Evolutionary conservation across 2,888 invertebrate genomes (phyloP).

Genomic region (Ormyrus thymus): DNA sequence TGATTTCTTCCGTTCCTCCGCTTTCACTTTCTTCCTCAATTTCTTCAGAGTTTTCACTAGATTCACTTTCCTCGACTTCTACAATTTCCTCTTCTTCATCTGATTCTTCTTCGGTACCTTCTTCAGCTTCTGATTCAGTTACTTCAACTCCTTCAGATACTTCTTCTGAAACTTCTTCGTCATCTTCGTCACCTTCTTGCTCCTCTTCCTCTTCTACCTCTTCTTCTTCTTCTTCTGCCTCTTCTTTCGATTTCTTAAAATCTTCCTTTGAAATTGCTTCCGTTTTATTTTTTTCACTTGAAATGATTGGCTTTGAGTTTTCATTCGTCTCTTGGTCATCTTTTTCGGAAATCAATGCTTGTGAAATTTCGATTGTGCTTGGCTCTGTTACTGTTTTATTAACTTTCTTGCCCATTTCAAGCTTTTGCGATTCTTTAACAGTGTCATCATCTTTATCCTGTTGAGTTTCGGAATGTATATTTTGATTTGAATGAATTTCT

Average conservation of each 20-base stretch:
- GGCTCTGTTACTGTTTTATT: too few relatives aligned
- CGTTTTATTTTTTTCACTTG: slow-evolving; percentile 56
- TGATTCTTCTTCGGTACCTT: slow-evolving; percentile 63
- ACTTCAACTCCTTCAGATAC: slow-evolving; percentile 69
- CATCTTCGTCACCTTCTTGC: slow-evolving; percentile 54
- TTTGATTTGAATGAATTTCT: slow-evolving; percentile 27
- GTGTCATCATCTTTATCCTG: neutral
- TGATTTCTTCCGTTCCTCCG: slow-evolving; percentile 38
- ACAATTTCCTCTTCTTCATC: slow-evolving; percentile 59
- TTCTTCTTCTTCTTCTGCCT: slow-evolving; percentile 52
- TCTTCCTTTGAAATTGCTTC: slow-evolving; percentile 17
- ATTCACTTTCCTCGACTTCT: slow-evolving; percentile 60
- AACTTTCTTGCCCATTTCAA: too few relatives aligned
- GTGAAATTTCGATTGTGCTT: too few relatives aligned
- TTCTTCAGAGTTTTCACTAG: slow-evolving; percentile 74
- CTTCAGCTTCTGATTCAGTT: slow-evolving; percentile 58
- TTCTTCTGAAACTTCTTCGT: slow-evolving; percentile 47
- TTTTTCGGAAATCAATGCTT: neutral
- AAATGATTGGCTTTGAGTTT: slow-evolving; percentile 56
- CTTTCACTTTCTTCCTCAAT: slow-evolving; percentile 63
- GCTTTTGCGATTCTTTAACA: neutral
- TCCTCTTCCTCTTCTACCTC: slow-evolving; percentile 51
- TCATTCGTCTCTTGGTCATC: slow-evolving; percentile 57
- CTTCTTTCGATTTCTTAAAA: slow-evolving; percentile 57
- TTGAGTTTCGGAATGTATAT: slow-evolving; percentile 38